Conservation (phyloP, 2,113 vertebrate genomes). For the Burhinus oedicnemus region DNA sequence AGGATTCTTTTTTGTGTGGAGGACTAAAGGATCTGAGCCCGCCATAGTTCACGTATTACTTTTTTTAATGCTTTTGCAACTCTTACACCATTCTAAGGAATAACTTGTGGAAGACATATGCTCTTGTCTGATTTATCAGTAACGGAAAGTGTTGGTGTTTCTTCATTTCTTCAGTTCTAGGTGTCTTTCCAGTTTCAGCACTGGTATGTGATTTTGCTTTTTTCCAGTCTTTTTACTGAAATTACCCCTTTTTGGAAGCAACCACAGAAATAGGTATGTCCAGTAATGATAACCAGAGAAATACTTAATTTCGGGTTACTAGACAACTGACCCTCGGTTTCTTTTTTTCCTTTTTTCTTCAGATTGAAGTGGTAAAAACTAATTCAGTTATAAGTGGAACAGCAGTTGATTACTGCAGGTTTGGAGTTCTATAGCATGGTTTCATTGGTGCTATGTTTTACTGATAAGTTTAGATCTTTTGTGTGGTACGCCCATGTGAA, state of each 20-base stretch:
- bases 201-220: not conserved
- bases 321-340: not conserved
- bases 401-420: not conserved
- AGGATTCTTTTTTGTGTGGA: not conserved
- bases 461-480: not conserved
- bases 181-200: not conserved
- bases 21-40: not conserved
- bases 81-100: not conserved
- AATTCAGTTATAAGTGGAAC: not conserved
- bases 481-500: not conserved
- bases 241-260: not conserved
- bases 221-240: not conserved
- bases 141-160: not conserved
- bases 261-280: not conserved
- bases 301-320: not conserved
- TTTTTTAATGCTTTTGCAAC: not conserved
- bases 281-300: not conserved
- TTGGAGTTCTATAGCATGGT: fast-evolving
- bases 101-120: not conserved
- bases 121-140: not conserved
- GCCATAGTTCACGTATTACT: not conserved
- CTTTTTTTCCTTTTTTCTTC: not conserved
- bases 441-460: not conserved
- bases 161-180: not conserved
- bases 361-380: not conserved